A percentile compares a stretch with the other conserved stretches of the same genome.
phyloP scores from a whole-genome alignment of 2,888 invertebrate genomes.

The Polyommatus icarus region DNA sequence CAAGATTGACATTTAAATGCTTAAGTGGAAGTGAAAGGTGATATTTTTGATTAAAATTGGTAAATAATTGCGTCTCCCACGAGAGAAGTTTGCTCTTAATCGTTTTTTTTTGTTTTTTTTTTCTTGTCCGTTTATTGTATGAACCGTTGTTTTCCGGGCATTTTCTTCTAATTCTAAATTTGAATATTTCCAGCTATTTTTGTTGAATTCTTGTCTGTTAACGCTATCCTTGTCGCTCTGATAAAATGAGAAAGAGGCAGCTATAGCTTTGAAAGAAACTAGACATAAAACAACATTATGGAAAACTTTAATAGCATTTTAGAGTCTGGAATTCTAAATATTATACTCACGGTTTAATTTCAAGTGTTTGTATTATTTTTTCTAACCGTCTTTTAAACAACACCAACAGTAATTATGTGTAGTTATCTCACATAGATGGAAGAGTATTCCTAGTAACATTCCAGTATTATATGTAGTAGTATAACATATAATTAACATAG shows the following conservation, averaged over 20 bases:
- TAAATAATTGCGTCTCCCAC: constrained; percentile 80
- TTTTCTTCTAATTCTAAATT: constrained; percentile 34
- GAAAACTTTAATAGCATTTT: too few relatives aligned
- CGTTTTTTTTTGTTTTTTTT: constrained; percentile 52
- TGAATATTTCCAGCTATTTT: neutral
- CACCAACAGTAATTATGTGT: neutral
- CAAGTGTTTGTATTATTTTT: neutral
- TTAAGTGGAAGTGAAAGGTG: constrained; percentile 79
- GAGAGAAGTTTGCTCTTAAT: constrained; percentile 65
- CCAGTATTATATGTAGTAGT: neutral
- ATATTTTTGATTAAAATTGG: constrained; percentile 80
- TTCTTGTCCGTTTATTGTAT: constrained; percentile 62
- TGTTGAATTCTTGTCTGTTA: neutral
- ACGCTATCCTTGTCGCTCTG: neutral
- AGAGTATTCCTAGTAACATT: neutral
- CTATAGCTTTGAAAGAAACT: neutral
- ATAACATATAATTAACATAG: constrained; percentile 2
- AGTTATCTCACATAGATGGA: neutral
- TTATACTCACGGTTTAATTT: too few relatives aligned
- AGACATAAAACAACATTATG: neutral
- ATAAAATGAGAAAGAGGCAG: neutral
- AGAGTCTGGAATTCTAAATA: too few relatives aligned
- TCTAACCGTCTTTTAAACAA: neutral
- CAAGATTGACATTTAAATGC: constrained; percentile 79
- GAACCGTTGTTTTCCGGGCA: constrained; percentile 64